Evolutionary conservation across 2,113 vertebrate species (phyloP).

Genomic region (Rhadina sibilatrix): DNA sequence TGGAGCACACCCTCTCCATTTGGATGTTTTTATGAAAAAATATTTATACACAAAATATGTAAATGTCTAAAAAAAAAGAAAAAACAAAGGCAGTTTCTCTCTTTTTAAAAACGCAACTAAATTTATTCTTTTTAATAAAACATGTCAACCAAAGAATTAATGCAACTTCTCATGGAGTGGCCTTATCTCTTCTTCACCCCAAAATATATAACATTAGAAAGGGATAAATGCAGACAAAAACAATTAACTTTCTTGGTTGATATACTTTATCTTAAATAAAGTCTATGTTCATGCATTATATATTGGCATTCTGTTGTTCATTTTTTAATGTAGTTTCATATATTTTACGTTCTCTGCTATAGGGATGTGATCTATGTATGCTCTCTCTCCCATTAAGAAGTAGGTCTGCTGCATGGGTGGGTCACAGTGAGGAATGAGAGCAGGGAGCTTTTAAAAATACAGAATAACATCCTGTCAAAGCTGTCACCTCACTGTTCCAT

Average conservation of each 20-base stretch:
- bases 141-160: slow-evolving; percentile 67
- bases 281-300: slow-evolving; percentile 25
- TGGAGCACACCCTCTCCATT: slow-evolving; percentile 60
- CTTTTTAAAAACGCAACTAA: slow-evolving; percentile 66
- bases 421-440: background rate
- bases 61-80: slow-evolving; percentile 61
- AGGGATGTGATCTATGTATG: background rate
- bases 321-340: background rate
- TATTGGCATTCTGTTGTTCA: slow-evolving; percentile 6
- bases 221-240: slow-evolving; percentile 44
- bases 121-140: slow-evolving; percentile 84
- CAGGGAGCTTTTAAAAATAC: background rate
- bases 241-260: slow-evolving; percentile 65
- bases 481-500: background rate
- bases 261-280: slow-evolving; percentile 54
- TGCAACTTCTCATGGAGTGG: slow-evolving; percentile 35
- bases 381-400: background rate
- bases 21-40: slow-evolving; percentile 79
- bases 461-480: slow-evolving; percentile 13
- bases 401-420: background rate
- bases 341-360: background rate
- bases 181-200: slow-evolving; percentile 23
- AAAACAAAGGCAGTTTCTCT: slow-evolving; percentile 65
- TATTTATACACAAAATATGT: slow-evolving; percentile 78
- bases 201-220: slow-evolving; percentile 40